Percentiles rank a stretch among this genome's conserved stretches.
Evolutionary conservation across 2,888 invertebrate species (phyloP).

Genomic region (Eugnorisma glareosa): DNA sequence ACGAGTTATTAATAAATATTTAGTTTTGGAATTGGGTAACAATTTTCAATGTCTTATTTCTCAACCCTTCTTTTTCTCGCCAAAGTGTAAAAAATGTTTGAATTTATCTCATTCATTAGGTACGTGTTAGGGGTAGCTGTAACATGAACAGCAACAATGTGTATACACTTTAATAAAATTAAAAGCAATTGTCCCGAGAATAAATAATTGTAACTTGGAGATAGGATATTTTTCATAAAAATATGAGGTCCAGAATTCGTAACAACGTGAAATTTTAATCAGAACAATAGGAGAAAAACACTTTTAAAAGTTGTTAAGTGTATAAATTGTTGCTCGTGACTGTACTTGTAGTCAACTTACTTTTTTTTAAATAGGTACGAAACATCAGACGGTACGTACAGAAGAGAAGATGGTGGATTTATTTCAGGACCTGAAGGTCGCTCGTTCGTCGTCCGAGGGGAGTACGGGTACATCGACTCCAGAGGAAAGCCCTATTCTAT

Average conservation of each 20-base stretch:
- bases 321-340: too few species aligned
- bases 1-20: slow-evolving; percentile 23
- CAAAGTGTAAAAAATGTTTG: neutral
- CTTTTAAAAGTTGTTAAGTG: too few species aligned
- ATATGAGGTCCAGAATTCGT: too few species aligned
- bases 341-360: neutral
- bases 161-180: too few species aligned
- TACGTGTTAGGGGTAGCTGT: neutral
- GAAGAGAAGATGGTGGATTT: slow-evolving; percentile 87
- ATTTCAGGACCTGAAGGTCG: slow-evolving; percentile 68
- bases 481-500: slow-evolving; percentile 83
- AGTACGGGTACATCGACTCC: slow-evolving; percentile 90
- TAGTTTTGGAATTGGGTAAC: slow-evolving; percentile 19
- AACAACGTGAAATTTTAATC: too few species aligned
- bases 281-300: too few species aligned
- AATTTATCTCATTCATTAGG: neutral
- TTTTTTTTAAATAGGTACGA: slow-evolving; percentile 78
- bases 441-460: slow-evolving; percentile 81
- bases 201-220: too few species aligned
- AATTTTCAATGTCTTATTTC: neutral
- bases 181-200: too few species aligned
- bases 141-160: too few species aligned
- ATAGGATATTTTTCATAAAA: too few species aligned
- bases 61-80: neutral
- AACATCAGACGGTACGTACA: slow-evolving; percentile 88